phyloP scores from a whole-genome alignment of 2,113 vertebrate species.

The Entelurus aequoreus region DNA sequence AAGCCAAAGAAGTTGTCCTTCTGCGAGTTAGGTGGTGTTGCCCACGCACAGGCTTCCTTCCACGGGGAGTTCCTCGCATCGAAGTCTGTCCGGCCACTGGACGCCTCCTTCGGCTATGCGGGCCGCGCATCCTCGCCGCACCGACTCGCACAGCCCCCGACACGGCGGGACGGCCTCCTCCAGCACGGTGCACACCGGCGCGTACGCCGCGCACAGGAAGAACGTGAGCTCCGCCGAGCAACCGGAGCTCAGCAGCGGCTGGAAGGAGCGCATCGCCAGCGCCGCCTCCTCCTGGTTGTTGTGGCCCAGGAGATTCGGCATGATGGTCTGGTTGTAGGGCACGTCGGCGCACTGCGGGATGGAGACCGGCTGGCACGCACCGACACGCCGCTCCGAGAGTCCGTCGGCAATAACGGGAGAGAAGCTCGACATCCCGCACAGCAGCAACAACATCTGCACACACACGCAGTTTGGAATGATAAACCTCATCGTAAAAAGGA shows the following conservation, averaged over 20 bases:
- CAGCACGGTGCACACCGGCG: slow-evolving; percentile 85
- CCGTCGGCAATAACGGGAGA: slow-evolving; percentile 36
- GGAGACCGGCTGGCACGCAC: slow-evolving; percentile 88
- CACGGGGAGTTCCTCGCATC: slow-evolving; percentile 85
- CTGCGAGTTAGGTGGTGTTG: not conserved
- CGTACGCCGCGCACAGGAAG: slow-evolving; percentile 91
- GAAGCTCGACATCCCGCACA: slow-evolving; percentile 33
- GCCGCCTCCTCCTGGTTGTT: slow-evolving; percentile 89
- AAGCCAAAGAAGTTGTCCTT: not conserved
- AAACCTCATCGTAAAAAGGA: slow-evolving; percentile 23
- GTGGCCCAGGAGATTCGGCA: slow-evolving; percentile 89
- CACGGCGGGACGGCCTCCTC: slow-evolving; percentile 88
- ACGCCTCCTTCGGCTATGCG: slow-evolving; percentile 91
- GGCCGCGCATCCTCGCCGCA: slow-evolving; percentile 85
- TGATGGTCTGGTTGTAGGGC: slow-evolving; percentile 89
- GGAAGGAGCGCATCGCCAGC: slow-evolving; percentile 87
- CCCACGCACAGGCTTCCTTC: slow-evolving; percentile 84
- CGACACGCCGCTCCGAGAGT: slow-evolving; percentile 75
- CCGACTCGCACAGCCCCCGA: slow-evolving; percentile 82
- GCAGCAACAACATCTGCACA: slow-evolving; percentile 33
- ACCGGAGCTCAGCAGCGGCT: slow-evolving; percentile 86
- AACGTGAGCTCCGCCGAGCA: slow-evolving; percentile 86
- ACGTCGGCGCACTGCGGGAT: slow-evolving; percentile 88
- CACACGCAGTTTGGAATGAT: no score
- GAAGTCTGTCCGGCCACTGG: slow-evolving; percentile 87